phyloP scores from a whole-genome alignment of 2,113 vertebrate genomes.

The Ailurus styani region DNA sequence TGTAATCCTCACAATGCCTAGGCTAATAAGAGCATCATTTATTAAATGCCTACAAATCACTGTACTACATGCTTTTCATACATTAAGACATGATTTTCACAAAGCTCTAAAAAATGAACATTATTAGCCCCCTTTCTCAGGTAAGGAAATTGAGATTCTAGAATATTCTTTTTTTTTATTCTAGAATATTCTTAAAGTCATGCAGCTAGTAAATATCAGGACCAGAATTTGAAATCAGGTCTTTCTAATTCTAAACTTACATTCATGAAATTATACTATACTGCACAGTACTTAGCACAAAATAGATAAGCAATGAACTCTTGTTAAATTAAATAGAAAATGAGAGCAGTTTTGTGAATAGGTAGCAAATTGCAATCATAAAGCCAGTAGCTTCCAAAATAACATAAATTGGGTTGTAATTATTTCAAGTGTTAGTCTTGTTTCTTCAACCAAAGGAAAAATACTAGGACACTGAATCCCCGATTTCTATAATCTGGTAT shows the following conservation, averaged over 20 bases:
- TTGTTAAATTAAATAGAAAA: constrained; percentile 28
- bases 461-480: neutral
- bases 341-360: neutral
- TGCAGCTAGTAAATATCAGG: neutral
- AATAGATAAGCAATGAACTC: constrained; percentile 5
- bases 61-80: neutral
- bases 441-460: constrained; percentile 18
- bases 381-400: constrained; percentile 33
- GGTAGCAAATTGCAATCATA: neutral
- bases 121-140: neutral
- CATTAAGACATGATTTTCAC: neutral
- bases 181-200: neutral
- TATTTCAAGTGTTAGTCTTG: neutral
- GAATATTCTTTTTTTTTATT: neutral
- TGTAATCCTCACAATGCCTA: neutral
- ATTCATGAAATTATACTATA: neutral
- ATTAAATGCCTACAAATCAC: neutral
- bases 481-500: neutral
- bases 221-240: constrained; percentile 18
- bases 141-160: neutral
- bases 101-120: neutral
- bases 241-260: neutral
- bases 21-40: neutral
- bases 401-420: neutral
- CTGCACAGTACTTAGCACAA: neutral